Evolutionary conservation across 2,888 invertebrate species (phyloP), one percentile per base, ranked within the genome.

Genomic region (Agriotes lineatus): DNA sequence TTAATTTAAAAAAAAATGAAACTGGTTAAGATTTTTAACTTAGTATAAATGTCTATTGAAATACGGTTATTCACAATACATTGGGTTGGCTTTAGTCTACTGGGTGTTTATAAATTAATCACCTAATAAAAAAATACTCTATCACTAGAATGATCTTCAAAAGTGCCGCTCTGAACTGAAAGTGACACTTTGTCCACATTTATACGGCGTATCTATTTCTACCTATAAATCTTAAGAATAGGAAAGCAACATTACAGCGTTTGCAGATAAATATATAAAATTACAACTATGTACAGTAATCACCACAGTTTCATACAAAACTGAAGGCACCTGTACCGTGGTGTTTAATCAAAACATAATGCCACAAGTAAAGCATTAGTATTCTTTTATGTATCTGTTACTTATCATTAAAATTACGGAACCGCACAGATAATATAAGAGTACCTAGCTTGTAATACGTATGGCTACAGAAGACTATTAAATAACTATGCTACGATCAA

Each of bases 291-390:
- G 18, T 69, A 69, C 69, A 69, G 19, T 5, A 61, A 35, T 16
- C 65, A 66, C 62, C 66, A 65, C 20, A 69, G 57, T 61, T 58
- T 65, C 14, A 48, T 63, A 57, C 52, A 61, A 58, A 80, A 78
- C 77, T 75, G 76, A 81, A 81, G 80, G 76, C 77, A 80, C 81
- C 79, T 76, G 72, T 72, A 78, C 78, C 75, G 78, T 77, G 79
- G 78, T 72, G 75, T 76, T 1, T 9, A 39, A 3, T 25, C 7
- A 70, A 68, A 42, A 20, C 37, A 37, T 5, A 33, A 35, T 39
- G 37, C 10, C 39, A n/a, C 30, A 22, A 33, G 16, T 14, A 42
- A 3, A 42, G 16, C 12, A 18, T 39, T 10, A 39, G 14, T 5
- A 39, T 16, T 14, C 42, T 42, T 18, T 39, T 2, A 3, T 14